Conservation (phyloP, 2,888 invertebrate genomes). For the Pachydiplax longipennis region DNA sequence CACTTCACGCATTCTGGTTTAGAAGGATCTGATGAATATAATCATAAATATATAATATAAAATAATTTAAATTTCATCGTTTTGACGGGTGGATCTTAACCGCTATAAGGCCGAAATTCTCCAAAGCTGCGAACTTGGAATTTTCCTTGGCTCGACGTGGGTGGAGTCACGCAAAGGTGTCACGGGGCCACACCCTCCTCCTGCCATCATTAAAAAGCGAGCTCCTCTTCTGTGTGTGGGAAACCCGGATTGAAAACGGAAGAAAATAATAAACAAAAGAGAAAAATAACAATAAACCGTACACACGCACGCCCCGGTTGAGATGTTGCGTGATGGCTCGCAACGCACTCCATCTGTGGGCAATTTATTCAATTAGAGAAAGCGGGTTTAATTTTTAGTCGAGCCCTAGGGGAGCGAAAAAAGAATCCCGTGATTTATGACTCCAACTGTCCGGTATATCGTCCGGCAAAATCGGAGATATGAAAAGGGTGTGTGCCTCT, state of each 20-base stretch:
- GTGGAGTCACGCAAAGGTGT: no score
- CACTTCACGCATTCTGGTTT: no score
- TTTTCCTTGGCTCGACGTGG: no score
- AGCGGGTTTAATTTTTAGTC: slow-evolving; percentile 23
- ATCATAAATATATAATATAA: no score
- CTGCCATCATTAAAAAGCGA: slow-evolving; percentile 17
- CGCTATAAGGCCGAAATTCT: no score
- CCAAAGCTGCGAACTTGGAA: no score
- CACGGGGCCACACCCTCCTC: slow-evolving; percentile 34
- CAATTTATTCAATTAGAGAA: slow-evolving; percentile 44
- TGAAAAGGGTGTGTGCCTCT: slow-evolving; percentile 35
- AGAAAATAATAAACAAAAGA: neutral
- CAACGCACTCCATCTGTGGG: slow-evolving; percentile 31
- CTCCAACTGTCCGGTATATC: slow-evolving; percentile 41
- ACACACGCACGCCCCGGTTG: neutral
- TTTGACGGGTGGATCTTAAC: no score
- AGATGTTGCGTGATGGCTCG: slow-evolving; percentile 43
- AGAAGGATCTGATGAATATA: no score
- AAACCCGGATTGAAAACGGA: slow-evolving; percentile 23
- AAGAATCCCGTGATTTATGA: slow-evolving; percentile 30
- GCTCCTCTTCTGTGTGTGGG: neutral
- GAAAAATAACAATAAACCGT: slow-evolving; percentile 12
- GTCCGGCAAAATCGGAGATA: slow-evolving; percentile 34
- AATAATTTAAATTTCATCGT: no score
- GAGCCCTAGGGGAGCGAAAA: neutral